Evolutionary conservation across 2,797 vertebrate genomes (phyloP), one percentile per base, ranked within the genome.

Genomic region (Tiaroga cobitis): DNA sequence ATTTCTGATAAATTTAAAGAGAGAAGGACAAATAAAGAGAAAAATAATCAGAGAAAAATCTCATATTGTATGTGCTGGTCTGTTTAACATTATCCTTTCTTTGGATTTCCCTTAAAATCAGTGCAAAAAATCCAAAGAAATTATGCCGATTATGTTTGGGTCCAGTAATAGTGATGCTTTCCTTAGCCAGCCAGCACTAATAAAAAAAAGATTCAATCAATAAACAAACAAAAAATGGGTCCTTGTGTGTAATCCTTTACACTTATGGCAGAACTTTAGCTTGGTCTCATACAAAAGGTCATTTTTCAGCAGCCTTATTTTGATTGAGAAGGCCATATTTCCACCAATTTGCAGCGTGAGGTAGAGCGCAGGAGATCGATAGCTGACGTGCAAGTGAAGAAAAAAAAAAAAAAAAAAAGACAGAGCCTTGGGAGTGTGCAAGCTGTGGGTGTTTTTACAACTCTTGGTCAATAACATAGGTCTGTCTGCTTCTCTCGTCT

Each of bases 401-500:
- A 63, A 65, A 81, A 46, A 73, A 81, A 72, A 34, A 79, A 63
- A 65, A 81, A 46, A 73, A 81, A 72, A 34, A 82, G 29, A 69
- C 68, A 41, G 74, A 80, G 81, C 65, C 10, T 67, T 37, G 46
- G 15, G 72, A 78, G 85, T 39, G 72, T 85, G 83, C 29, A 37
- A 51, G n/a, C 54, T 61, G 67, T 76, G 67, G 59, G 65, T 73
- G 80, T 84, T 70, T 78, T 77, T 85, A 79, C 63, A 54, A 77
- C 39, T 75, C 54, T 68, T 56, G 67, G 87, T 86, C 32, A 54
- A 88, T 83, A 89, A 75, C 68, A 39, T 51, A 78, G 37, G 54
- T 32, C 43, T 81, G 73, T 68, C 82, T 75, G 15, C 26, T 84
- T 73, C 37, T 11, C 37, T 70, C 63, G 4, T 63, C 68, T 82